These are phyloP conservation scores for Drosophila affinis DNA, from an alignment of 2,888 invertebrate genomes.

Conservation along the genomic window DNA sequence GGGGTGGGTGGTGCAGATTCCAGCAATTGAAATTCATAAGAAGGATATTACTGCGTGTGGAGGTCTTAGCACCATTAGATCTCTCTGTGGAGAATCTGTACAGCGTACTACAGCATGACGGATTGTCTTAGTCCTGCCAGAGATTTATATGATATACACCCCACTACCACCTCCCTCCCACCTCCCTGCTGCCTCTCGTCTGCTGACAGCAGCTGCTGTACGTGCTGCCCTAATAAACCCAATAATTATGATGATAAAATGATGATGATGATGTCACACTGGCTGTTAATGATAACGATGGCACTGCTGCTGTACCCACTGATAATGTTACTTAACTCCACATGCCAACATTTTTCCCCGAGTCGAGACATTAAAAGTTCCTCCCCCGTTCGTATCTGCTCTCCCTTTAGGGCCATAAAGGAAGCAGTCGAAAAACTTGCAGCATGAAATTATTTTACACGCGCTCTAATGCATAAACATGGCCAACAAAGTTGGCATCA, in stretches of 20 bases:
- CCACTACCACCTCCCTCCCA: no score
- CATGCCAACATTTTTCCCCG: conserved; percentile 68
- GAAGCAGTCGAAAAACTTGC: conserved; percentile 56
- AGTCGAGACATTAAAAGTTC: conserved; percentile 59
- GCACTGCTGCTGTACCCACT: conserved; percentile 33
- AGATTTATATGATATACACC: conserved; percentile 28
- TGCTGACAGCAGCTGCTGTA: conserved; percentile 35
- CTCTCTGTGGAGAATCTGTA: conserved; percentile 44
- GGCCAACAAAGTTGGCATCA: conserved; percentile 61
- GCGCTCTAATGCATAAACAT: conserved; percentile 72
- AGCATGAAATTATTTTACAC: conserved; percentile 64
- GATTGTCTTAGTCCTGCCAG: conserved; percentile 62
- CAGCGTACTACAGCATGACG: conserved; percentile 59
- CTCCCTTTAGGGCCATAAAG: conserved; percentile 73
- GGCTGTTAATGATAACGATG: conserved; percentile 64
- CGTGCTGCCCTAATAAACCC: conserved; percentile 65
- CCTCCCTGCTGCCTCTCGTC: neutral
- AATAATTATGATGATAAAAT: conserved; percentile 78
- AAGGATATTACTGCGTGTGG: conserved; percentile 37
- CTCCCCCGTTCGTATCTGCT: neutral
- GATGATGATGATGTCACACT: conserved; percentile 49
- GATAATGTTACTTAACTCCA: conserved; percentile 75
- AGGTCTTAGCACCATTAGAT: conserved; percentile 60
- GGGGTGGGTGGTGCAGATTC: neutral
- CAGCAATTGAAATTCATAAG: conserved; percentile 74